phyloP scores from a whole-genome alignment of 2,888 invertebrate genomes.

The Protonemura montana region DNA sequence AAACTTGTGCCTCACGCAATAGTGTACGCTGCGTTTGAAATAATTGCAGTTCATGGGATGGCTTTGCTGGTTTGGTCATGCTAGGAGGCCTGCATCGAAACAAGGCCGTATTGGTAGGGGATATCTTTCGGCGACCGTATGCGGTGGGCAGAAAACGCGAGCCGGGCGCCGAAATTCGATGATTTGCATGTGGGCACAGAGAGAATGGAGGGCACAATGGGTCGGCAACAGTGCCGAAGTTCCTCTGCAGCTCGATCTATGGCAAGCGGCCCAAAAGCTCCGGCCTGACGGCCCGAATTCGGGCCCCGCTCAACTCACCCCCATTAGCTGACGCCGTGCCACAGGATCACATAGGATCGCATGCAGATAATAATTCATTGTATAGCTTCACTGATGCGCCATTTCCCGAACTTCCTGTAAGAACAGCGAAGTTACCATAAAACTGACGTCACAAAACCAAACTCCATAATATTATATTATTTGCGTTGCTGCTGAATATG shows the following conservation, averaged over 20 bases:
- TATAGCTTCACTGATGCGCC: neutral
- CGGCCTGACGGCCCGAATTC: neutral
- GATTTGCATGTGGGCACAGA: no score
- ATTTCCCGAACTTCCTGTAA: constrained; percentile 4
- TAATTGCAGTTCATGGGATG: neutral
- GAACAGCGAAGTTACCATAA: constrained; percentile 12
- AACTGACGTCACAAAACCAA: neutral
- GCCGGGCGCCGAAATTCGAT: no score
- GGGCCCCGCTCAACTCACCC: neutral
- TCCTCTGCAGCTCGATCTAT: neutral
- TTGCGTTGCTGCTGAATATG: constrained; percentile 24
- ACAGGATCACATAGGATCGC: neutral
- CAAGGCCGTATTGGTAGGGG: neutral
- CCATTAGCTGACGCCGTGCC: neutral
- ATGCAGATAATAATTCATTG: constrained; percentile 12
- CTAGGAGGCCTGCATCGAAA: neutral
- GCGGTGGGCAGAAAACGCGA: no score
- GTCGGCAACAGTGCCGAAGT: neutral
- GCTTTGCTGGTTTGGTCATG: neutral
- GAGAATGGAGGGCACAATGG: no score
- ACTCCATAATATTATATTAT: constrained; percentile 12
- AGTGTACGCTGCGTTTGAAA: neutral
- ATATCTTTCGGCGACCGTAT: neutral
- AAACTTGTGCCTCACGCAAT: neutral
- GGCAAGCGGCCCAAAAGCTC: neutral